phyloP scores from a whole-genome alignment of 2,888 invertebrate genomes.

The Tipula helvola region DNA sequence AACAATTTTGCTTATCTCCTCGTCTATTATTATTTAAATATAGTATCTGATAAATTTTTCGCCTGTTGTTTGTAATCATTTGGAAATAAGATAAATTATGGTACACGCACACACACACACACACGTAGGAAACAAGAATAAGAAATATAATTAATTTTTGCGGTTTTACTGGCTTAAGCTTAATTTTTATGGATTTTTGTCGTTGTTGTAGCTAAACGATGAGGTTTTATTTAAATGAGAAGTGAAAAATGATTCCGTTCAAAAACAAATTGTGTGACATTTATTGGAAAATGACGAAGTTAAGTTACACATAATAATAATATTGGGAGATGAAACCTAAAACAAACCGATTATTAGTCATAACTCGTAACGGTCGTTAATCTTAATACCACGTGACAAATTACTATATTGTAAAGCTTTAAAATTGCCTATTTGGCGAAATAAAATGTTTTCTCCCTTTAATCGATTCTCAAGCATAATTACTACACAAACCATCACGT shows the following conservation, averaged over 20 bases:
- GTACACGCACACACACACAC: background rate
- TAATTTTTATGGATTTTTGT: background rate
- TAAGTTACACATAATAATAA: too few species aligned
- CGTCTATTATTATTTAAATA: background rate
- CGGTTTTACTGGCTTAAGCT: background rate
- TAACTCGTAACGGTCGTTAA: too few species aligned
- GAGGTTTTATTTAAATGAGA: background rate
- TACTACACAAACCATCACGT: too few species aligned
- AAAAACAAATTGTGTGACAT: background rate
- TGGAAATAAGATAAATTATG: background rate
- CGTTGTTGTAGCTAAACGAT: background rate
- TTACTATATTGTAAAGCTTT: too few species aligned
- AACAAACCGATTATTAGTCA: too few species aligned
- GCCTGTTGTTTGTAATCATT: background rate
- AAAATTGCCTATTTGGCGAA: too few species aligned
- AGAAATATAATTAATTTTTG: background rate
- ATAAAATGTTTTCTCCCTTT: too few species aligned
- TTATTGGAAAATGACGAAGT: background rate
- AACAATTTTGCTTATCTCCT: background rate
- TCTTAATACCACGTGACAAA: too few species aligned
- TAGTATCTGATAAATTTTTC: background rate
- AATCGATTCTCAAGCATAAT: too few species aligned
- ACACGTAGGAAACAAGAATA: background rate
- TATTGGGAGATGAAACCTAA: too few species aligned
- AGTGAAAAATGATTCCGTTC: background rate